Evolutionary conservation across 2,113 vertebrate species (phyloP), one percentile per base, ranked within the genome.

Genomic region (Crypturellus undulatus): DNA sequence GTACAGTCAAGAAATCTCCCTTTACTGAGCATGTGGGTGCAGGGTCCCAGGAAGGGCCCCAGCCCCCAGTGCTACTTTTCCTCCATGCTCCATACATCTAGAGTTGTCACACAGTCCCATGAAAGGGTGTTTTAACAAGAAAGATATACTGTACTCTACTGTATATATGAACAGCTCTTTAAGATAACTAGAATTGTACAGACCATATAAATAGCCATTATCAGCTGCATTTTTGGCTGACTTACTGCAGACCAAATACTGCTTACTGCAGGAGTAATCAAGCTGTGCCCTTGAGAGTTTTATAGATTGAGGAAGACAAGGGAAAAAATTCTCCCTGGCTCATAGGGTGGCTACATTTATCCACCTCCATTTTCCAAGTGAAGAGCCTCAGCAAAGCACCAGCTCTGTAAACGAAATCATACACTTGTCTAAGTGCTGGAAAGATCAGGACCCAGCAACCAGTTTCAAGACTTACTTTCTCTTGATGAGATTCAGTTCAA

Each of bases 121-220:
- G 79, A 97, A 97, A 94, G 93, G 45, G 64, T 93, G 95, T 97
- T 95, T 93, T 96, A 95, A 85, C 87, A 95, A 96, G 94, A 68
- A 89, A 95, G 94, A 93, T 96, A 95, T 92, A 92, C 90, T 93
- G 79, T 96, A 94, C 78, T 58, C 56, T 92, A 84, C 65, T 95
- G 92, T 95, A 92, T 96, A 96, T 90, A 95, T 95, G 92, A 96
- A 88, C 92, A 95, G 91, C 93, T 95, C 96, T 97, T 96, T 95
- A 93, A 94, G 96, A 97, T 97, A 94, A 89, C 94, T 91, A 59
- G 85, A 90, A 91, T 92, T 92, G 91, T 94, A 79, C 93, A 96
- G 92, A 38, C 83, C 88, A 24, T 90, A 94, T 96, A 97, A 96
- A 96, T 94, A 97, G 93, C 93, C 88, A 95, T 94, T 96, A 96